Evolutionary conservation across 2,888 invertebrate species (phyloP).

Genomic region (Drosophila bunnanda): DNA sequence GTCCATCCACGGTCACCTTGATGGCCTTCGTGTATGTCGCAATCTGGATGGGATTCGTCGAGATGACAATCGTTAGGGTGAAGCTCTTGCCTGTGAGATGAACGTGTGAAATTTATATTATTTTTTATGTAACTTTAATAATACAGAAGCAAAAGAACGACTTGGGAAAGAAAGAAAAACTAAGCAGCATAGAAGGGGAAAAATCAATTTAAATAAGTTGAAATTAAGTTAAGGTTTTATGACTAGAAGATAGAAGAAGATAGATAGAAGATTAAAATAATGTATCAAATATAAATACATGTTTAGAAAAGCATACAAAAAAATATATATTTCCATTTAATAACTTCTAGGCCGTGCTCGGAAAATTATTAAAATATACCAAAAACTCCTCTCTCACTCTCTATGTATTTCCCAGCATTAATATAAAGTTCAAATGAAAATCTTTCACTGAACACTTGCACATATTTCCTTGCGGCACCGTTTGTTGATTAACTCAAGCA

Average conservation of each 20-base stretch:
- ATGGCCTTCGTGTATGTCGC: constrained; percentile 99
- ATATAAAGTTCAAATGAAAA: neutral
- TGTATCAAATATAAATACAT: neutral
- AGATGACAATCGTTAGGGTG: constrained; percentile 97
- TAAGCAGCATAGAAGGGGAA: neutral
- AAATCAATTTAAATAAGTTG: neutral
- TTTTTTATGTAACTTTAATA: neutral
- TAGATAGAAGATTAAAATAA: neutral
- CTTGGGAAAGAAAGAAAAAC: neutral
- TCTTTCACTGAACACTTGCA: neutral
- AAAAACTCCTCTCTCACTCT: no score
- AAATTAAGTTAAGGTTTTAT: neutral
- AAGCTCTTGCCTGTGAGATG: constrained; percentile 96
- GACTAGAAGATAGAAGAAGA: neutral
- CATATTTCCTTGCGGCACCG: neutral
- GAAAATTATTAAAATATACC: neutral
- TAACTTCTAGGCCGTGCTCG: neutral
- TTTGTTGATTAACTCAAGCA: constrained; percentile 58
- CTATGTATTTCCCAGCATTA: neutral
- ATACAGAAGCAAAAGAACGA: neutral
- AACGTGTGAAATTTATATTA: neutral
- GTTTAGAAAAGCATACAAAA: neutral
- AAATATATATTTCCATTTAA: neutral
- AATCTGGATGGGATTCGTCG: constrained; percentile 96
- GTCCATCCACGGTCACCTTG: constrained; percentile 99